phyloP scores from a whole-genome alignment of 2,113 vertebrate genomes.

The Python bivittatus region DNA sequence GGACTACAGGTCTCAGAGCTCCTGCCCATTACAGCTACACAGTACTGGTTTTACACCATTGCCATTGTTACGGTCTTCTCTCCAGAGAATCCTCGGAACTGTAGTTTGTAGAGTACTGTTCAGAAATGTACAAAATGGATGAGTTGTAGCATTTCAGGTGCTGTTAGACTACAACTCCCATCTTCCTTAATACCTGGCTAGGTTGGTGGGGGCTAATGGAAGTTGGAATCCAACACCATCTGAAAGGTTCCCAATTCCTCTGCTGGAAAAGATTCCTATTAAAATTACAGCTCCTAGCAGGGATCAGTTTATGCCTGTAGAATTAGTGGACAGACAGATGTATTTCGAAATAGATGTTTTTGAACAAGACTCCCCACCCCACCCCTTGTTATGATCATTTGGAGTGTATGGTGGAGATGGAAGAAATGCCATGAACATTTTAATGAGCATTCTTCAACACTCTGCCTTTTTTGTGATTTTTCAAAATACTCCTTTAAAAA shows the following conservation, averaged over 20 bases:
- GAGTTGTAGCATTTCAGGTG: not conserved
- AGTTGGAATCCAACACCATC: not conserved
- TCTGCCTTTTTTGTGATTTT: not conserved
- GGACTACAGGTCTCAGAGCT: too few relatives aligned
- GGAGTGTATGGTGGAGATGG: not conserved
- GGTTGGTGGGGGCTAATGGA: not conserved
- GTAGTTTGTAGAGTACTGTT: not conserved
- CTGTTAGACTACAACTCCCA: not conserved
- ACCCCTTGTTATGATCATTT: not conserved
- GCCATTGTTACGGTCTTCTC: too few relatives aligned
- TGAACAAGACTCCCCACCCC: not conserved
- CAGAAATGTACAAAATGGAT: not conserved
- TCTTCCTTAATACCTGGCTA: not conserved
- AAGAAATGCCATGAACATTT: not conserved
- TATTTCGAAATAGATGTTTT: too few relatives aligned
- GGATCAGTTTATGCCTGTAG: too few relatives aligned
- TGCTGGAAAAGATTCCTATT: not conserved
- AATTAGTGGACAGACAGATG: too few relatives aligned
- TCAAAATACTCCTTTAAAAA: not conserved
- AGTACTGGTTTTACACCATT: not conserved
- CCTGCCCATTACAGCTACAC: not conserved
- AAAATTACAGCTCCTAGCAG: not conserved
- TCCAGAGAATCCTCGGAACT: not conserved
- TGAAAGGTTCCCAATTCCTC: not conserved
- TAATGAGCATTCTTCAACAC: too few relatives aligned